phyloP scores from a whole-genome alignment of 2,797 vertebrate species.

The Chelon auratus region DNA sequence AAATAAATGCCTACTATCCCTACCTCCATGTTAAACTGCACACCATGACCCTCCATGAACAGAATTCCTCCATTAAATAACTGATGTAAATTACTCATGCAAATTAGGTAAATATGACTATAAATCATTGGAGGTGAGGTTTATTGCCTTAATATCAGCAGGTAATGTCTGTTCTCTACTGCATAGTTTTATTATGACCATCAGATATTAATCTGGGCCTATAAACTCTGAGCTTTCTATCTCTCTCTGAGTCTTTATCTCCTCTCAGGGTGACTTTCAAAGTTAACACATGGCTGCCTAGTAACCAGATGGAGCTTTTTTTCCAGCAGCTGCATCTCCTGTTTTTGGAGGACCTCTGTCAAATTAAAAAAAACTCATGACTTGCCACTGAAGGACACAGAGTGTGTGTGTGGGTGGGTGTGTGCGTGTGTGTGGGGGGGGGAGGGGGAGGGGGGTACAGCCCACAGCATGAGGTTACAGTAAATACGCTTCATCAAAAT shows the following conservation, averaged over 20 bases:
- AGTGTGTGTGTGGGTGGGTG: slow-evolving; percentile 12
- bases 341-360: slow-evolving; percentile 43
- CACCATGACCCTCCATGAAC: neutral
- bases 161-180: neutral
- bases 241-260: slow-evolving; percentile 29
- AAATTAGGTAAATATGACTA: neutral
- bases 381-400: slow-evolving; percentile 50
- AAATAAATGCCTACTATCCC: neutral
- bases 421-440: slow-evolving; percentile 18
- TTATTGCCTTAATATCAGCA: slow-evolving; percentile 1
- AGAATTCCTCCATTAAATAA: neutral
- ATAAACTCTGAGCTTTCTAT: slow-evolving; percentile 30
- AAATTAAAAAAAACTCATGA: slow-evolving; percentile 40
- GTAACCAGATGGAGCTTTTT: slow-evolving; percentile 50
- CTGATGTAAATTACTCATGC: neutral
- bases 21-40: slow-evolving; percentile 10
- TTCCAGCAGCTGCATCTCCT: slow-evolving; percentile 44
- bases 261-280: slow-evolving; percentile 74
- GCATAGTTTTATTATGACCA: slow-evolving; percentile 50
- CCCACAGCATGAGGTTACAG: slow-evolving; percentile 23
- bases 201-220: slow-evolving; percentile 53
- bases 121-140: neutral
- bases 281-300: slow-evolving; percentile 45
- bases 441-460: slow-evolving; percentile 8
- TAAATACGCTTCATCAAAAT: slow-evolving; percentile 39